Evolutionary conservation across 1,140 invertebrate genomes (phyloP), one percentile per base, ranked within the genome.

Genomic region (Cataglyphis hispanica): DNA sequence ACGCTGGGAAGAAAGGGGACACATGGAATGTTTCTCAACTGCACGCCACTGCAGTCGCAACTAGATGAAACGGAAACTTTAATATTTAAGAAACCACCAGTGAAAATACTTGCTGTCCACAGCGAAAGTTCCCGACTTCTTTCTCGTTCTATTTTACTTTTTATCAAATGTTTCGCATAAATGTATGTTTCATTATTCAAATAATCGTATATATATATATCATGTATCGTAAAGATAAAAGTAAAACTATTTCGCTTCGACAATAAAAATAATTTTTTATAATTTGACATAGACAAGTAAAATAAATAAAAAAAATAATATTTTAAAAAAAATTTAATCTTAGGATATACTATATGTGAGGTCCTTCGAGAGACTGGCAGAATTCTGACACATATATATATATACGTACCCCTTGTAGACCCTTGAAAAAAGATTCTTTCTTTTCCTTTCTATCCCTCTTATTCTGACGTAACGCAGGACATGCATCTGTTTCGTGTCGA

Each of bases 401-500:
- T 50, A 50, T 75, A 70, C 87, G 58, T 90, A 40, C 60, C 84
- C 64, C 69, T 63, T 85, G 58, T 58, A 63, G 43, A 22, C 37
- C 40, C 70, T 3, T 70, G 75, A 80, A 87, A 70, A 27, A 34
- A 58, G 78, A 46, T 85, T 50, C 69, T 83, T 84, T 83, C 64
- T 56, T 16, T 22, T 64, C 53, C 34, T 31, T 11, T 61, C 64
- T 46, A 22, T 19, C 27, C 16, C 50, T 66, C 25, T 46, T 60
- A 61, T 43, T 27, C 37, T 86, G 86, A 91, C 86, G 83, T 77
- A 90, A 89, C 76, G 64, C 88, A 90, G 89, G 85, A 84, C 87
- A 89, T 86, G 88, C 77, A 77, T 90, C 91, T 91, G 91, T 67
- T 91, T 91, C 37, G 19, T 87, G 61, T 91, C 86, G 1, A 11